Evolutionary conservation across 1,140 invertebrate species (phyloP).

Genomic region (Rhopalosiphum padi): DNA sequence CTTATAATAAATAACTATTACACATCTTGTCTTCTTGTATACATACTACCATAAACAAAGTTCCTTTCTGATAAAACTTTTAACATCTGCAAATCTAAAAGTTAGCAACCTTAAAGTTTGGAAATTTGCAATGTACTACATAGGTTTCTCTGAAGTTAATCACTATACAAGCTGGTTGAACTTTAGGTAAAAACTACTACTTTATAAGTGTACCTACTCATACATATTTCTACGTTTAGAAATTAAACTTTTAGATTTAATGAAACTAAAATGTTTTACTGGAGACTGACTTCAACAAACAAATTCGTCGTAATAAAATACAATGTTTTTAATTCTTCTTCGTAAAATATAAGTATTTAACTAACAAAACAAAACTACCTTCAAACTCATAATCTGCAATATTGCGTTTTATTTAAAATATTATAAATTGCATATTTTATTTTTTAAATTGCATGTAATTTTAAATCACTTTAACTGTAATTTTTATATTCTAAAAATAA

Average conservation of each 20-base stretch:
- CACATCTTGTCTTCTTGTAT: not conserved
- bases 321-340: not conserved
- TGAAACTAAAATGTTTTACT: not conserved
- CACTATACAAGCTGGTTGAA: not conserved
- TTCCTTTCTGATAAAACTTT: conserved; percentile 21
- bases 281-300: not conserved
- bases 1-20: conserved; percentile 11
- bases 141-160: conserved; percentile 6
- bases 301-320: not conserved
- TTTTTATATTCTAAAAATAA: not conserved
- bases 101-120: not conserved
- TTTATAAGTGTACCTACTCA: not conserved
- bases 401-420: not conserved
- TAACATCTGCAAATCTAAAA: conserved; percentile 19
- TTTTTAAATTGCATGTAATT: not conserved
- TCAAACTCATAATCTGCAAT: not conserved
- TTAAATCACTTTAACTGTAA: not conserved
- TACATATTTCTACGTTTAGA: not conserved
- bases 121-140: not conserved
- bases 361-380: not conserved
- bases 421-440: not conserved
- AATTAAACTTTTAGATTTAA: not conserved
- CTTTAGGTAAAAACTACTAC: not conserved
- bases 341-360: not conserved
- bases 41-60: conserved; percentile 8